Conservation (phyloP, 2,113 vertebrate genomes). For the Parotia lawesii region DNA sequence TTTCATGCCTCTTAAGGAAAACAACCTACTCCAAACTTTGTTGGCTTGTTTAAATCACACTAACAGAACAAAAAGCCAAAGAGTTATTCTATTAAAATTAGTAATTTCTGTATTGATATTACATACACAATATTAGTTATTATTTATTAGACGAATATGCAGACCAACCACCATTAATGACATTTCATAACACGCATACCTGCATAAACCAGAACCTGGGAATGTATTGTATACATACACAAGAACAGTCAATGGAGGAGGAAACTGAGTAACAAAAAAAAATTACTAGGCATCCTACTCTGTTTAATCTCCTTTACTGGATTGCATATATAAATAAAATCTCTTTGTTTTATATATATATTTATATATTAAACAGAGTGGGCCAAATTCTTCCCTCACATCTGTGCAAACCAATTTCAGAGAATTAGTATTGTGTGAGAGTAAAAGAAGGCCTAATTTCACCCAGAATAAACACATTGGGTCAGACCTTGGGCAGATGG, state of each 20-base stretch:
- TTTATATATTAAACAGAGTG: constrained; percentile 48
- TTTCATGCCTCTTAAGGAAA: constrained; percentile 79
- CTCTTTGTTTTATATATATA: constrained; percentile 10
- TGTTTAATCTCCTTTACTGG: constrained; percentile 41
- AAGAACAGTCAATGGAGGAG: background rate
- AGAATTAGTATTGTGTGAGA: background rate
- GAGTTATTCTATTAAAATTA: constrained; percentile 65
- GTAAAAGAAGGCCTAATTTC: background rate
- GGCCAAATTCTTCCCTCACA: constrained; percentile 17
- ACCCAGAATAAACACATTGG: background rate
- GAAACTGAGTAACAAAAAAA: background rate
- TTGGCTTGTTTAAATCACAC: constrained; percentile 69
- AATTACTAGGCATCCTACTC: constrained; percentile 12
- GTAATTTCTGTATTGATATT: constrained; percentile 57
- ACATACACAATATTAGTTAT: constrained; percentile 65
- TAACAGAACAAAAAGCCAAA: constrained; percentile 70
- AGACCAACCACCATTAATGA: constrained; percentile 53
- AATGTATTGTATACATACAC: constrained; percentile 7
- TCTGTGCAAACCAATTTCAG: constrained; percentile 26
- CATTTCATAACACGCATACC: constrained; percentile 29
- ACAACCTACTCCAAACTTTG: constrained; percentile 66
- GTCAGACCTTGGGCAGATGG: background rate
- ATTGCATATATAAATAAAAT: constrained; percentile 56
- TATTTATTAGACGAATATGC: constrained; percentile 29
- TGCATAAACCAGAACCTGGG: constrained; percentile 41